Evolutionary conservation across 2,888 invertebrate species (phyloP), one percentile per base, ranked within the genome.

Genomic region (Agapostemon virescens): DNA sequence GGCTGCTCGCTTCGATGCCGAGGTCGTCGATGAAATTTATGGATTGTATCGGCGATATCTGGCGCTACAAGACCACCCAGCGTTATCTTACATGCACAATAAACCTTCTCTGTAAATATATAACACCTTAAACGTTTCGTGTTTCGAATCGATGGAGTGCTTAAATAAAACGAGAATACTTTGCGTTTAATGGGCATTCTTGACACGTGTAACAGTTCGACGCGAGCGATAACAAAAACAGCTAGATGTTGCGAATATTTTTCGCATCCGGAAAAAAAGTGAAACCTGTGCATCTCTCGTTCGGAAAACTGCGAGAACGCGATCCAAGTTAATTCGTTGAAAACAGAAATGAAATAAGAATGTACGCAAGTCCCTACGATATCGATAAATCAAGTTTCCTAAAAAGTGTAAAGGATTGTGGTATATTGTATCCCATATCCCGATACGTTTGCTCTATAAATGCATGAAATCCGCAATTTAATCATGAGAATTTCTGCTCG

Each of bases 41-140:
- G 23, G 26, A 26, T 26, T 26, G 55, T 26, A 55, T 55, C 55
- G 55, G 26, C 26, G 55, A 26, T 55, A 13, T 55, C 26, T 26
- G 55, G 15, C 26, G 13, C 2, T 55, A 55, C 55, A 49, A 49
- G 49, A 49, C 49, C 49, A 49, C 49, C 49, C 49, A 49, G n/a
- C 49, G 49, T 49, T 49, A 49, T 49, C 49, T 49, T 49, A 11
- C 49, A 49, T n/a, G 49, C n/a, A n/a, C n/a, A 49, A 49, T 49
- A 49, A 49, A 4, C 49, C 3, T 2, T 49, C 49, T 49, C 49
- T 11, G 49, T 49, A 49, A 49, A 49, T 49, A 49, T n/a, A n/a
- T 49, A 49, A 49, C 49, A 49, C 49, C 49, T 49, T n/a, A n/a
- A 49, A 49, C 49, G 49, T 49, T 49, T 49, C 49, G 11, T 49